Base-by-base conservation (phyloP, 2,113 vertebrate species). In the Bagarius yarrelli region DNA sequence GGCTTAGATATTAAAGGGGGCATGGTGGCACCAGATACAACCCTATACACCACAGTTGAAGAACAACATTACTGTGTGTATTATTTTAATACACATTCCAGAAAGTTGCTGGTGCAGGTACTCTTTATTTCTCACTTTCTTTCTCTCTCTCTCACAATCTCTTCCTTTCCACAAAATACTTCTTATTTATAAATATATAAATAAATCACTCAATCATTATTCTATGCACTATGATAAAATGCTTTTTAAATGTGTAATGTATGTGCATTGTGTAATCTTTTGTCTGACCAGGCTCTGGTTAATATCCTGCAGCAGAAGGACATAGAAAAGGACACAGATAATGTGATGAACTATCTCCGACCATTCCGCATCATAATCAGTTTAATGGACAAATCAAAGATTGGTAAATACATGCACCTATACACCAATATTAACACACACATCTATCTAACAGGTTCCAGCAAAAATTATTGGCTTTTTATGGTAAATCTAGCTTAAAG, bases 361-460 rank as follows among this genome's bases (percentile, higher is more conserved):
- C 98, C 98, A 8, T 99, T 99, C 91, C 90, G 97, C 25, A 94
- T 99, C 87, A 93, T 99, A 0, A 85, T 96, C 84, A 97, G 96
- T 85, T 92, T 99, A 75, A 92, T 99, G 40, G 98, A 99, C 92
- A 99, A 99, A 89, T 93, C 95, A 0, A 97, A 99, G 81, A 97
- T 99, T 88, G 98, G 98, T 98, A 88, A 85, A 82, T 4, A 85
- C 40, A 63, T n/a, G n/a, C 34, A 44, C 21, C 64, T n/a, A n/a
- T n/a, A n/a, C n/a, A n/a, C 25, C 52, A 16, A 74, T 40, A 36
- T 61, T 12, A 19, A 78, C n/a, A 47, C 57, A 78, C 44, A 9
- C 9, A 47, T 11, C n/a, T n/a, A n/a, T n/a, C n/a, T 47, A 8
- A 47, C 44, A 47, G 5, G 9, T 47, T 47, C 11, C 44, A 9